Evolutionary conservation across 2,888 invertebrate species (phyloP).

Genomic region (Lycocerus yunnanus): DNA sequence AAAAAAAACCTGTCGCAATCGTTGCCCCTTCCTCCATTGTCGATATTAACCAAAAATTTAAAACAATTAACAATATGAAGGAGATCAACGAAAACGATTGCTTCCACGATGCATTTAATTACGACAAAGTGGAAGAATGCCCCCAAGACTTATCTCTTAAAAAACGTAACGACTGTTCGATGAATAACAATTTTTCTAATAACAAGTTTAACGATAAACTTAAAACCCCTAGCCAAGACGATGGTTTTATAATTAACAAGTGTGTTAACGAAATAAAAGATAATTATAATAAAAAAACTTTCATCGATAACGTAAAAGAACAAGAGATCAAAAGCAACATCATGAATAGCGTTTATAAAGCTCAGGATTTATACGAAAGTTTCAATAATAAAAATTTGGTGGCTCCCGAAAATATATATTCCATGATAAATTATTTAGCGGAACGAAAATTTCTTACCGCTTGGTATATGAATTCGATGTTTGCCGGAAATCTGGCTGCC

Average conservation of each 20-base stretch:
- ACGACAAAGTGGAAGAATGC: constrained; percentile 49
- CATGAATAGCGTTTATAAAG: constrained; percentile 46
- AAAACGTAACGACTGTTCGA: constrained; percentile 30
- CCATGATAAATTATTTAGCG: constrained; percentile 53
- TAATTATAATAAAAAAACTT: constrained; percentile 53
- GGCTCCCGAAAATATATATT: constrained; percentile 49
- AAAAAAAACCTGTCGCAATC: constrained; percentile 60
- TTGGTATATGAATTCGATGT: constrained; percentile 56
- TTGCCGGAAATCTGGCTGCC: constrained; percentile 40
- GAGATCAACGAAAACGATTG: constrained; percentile 35
- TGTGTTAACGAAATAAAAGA: constrained; percentile 49
- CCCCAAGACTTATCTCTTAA: constrained; percentile 54
- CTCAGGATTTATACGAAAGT: constrained; percentile 44
- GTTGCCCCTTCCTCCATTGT: constrained; percentile 57
- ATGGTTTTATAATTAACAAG: constrained; percentile 27
- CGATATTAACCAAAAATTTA: constrained; percentile 39
- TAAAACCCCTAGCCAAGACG: constrained; percentile 14
- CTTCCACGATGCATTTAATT: constrained; percentile 26
- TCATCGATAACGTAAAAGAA: constrained; percentile 44
- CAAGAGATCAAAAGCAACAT: constrained; percentile 44
- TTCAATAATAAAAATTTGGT: constrained; percentile 41
- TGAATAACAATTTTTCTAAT: constrained; percentile 14
- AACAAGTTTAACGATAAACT: constrained; percentile 20
- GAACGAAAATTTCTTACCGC: constrained; percentile 57
- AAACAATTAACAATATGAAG: constrained; percentile 33